These are phyloP conservation scores for Calidris pugnax DNA, from an alignment of 2,113 vertebrate genomes.

Conservation along the genomic window DNA sequence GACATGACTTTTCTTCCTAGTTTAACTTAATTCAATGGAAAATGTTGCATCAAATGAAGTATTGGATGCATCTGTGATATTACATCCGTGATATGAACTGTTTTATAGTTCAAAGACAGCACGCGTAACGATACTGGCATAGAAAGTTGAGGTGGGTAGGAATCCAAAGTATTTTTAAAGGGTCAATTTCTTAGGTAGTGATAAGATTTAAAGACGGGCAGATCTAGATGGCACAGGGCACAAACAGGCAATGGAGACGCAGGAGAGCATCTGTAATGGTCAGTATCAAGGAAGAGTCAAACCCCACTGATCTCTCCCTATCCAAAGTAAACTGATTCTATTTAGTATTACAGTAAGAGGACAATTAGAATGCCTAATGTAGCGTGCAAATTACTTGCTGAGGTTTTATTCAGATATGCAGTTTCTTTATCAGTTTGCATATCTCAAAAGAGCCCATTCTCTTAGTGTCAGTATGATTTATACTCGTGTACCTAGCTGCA, in stretches of 20 bases:
- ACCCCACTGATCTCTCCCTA: neutral
- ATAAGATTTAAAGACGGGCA: neutral
- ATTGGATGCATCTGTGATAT: neutral
- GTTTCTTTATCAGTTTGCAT: neutral
- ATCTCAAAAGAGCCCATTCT: slow-evolving; percentile 5
- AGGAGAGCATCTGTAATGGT: neutral
- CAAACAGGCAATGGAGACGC: neutral
- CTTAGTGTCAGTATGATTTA: slow-evolving; percentile 11
- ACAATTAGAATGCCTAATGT: neutral
- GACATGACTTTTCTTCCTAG: neutral
- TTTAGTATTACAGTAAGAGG: neutral
- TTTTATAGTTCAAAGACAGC: neutral
- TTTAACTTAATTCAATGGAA: neutral
- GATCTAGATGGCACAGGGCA: neutral
- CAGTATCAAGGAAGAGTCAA: neutral
- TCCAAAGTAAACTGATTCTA: neutral
- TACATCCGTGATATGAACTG: neutral
- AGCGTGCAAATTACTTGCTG: neutral
- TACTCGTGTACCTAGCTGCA: neutral
- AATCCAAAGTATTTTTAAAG: neutral
- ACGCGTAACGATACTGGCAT: neutral
- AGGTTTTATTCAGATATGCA: neutral
- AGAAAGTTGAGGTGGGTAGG: neutral
- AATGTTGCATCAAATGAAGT: neutral
- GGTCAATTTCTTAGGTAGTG: neutral